phyloP scores from a whole-genome alignment of 1,140 invertebrate genomes.

The Drosophila sp. region DNA sequence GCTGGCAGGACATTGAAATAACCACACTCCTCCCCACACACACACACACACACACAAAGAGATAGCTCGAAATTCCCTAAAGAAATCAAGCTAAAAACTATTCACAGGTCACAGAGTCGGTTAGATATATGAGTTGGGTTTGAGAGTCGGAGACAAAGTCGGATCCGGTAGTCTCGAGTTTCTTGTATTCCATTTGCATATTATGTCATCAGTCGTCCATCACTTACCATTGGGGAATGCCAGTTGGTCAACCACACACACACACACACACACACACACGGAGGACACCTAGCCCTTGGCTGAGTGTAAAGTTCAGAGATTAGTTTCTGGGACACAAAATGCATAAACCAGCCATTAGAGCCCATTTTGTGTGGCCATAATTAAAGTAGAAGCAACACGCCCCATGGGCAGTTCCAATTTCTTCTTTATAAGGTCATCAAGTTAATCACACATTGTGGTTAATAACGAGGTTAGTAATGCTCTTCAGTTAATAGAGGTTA shows the following conservation, averaged over 20 bases:
- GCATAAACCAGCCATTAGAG: slow-evolving; percentile 62
- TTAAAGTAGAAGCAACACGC: slow-evolving; percentile 32
- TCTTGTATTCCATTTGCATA: slow-evolving; percentile 69
- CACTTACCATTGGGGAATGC: slow-evolving; percentile 66
- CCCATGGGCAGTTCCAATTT: slow-evolving; percentile 18
- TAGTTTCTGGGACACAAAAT: slow-evolving; percentile 43
- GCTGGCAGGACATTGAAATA: slow-evolving; percentile 41
- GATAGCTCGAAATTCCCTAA: slow-evolving; percentile 64
- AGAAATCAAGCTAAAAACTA: slow-evolving; percentile 82
- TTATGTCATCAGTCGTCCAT: slow-evolving; percentile 79
- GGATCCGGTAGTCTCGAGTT: slow-evolving; percentile 14
- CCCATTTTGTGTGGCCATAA: slow-evolving; percentile 54
- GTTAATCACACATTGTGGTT: slow-evolving; percentile 57
- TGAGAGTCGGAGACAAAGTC: slow-evolving; percentile 21
- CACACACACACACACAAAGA: slow-evolving; percentile 12
- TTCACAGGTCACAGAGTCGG: slow-evolving; percentile 55
- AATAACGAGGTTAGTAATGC: slow-evolving; percentile 69
- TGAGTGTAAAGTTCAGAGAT: slow-evolving; percentile 72
- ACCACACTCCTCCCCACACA: slow-evolving; percentile 15
- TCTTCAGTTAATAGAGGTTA: slow-evolving; percentile 3
- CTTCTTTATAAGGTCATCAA: slow-evolving; percentile 43
- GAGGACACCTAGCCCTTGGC: slow-evolving; percentile 26
- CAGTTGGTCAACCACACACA: slow-evolving; percentile 43
- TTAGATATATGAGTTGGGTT: slow-evolving; percentile 33
- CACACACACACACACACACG: not conserved